These are phyloP conservation scores for Drosophila lutescens DNA, from an alignment of 2,888 invertebrate species.

Conservation along the genomic window DNA sequence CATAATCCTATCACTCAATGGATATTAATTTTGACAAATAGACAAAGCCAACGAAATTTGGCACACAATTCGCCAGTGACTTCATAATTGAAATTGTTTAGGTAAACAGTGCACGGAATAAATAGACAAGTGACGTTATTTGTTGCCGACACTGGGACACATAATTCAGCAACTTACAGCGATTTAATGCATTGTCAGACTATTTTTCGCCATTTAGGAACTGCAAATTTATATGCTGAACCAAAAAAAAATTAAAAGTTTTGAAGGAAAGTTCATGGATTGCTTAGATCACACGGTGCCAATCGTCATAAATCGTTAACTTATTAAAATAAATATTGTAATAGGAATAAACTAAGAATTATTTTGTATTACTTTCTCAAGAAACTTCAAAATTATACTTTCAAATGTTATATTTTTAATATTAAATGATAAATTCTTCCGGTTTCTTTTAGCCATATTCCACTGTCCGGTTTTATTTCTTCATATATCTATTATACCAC, in stretches of 20 bases:
- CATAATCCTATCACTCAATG: slow-evolving; percentile 14
- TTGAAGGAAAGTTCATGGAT: slow-evolving; percentile 9
- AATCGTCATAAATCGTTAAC: background rate
- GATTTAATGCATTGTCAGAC: slow-evolving; percentile 4
- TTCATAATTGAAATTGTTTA: slow-evolving; percentile 40
- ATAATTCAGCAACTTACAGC: slow-evolving; percentile 21
- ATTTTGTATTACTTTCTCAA: too few relatives aligned
- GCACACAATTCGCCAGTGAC: slow-evolving; percentile 39
- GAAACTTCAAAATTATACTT: too few relatives aligned
- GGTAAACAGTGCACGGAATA: slow-evolving; percentile 39
- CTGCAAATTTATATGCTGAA: background rate
- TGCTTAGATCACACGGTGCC: background rate
- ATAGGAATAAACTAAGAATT: too few relatives aligned
- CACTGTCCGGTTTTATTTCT: background rate
- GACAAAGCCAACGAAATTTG: slow-evolving; percentile 17
- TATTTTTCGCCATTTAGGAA: background rate
- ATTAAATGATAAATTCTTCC: background rate
- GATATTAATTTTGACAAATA: slow-evolving; percentile 28
- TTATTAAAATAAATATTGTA: background rate
- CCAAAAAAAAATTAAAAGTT: background rate
- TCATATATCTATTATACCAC: background rate
- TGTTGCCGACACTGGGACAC: slow-evolving; percentile 6
- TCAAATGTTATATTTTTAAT: too few relatives aligned
- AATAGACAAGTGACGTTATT: slow-evolving; percentile 50
- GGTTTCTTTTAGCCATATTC: background rate